Conservation (phyloP, 2,113 vertebrate species). For the Turdus rufiventris region DNA sequence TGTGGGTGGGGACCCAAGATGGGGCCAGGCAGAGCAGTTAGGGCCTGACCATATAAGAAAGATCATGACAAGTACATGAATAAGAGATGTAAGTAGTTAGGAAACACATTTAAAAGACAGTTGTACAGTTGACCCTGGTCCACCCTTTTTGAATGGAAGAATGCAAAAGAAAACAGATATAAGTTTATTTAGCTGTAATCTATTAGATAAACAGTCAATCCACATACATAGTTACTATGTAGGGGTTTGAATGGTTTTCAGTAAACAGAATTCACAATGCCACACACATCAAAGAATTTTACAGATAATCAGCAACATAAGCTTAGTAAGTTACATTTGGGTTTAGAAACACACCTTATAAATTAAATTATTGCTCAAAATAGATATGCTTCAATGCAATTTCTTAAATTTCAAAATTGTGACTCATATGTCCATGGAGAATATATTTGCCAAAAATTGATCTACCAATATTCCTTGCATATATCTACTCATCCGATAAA, state of each 20-base stretch:
- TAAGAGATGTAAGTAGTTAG: neutral
- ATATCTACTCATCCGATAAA: neutral
- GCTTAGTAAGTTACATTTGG: neutral
- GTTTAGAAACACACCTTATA: neutral
- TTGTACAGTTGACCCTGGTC: neutral
- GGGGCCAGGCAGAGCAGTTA: neutral
- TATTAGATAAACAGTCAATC: neutral
- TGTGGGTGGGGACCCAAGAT: accelerated
- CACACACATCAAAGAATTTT: neutral
- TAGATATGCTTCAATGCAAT: neutral
- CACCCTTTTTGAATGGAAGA: neutral
- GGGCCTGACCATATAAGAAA: accelerated
- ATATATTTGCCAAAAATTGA: slow-evolving; percentile 22
- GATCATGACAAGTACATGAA: neutral
- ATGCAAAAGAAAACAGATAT: neutral
- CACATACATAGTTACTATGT: neutral
- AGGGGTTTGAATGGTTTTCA: neutral
- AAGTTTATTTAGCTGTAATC: neutral
- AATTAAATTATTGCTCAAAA: neutral
- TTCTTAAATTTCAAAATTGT: neutral
- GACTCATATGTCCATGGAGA: neutral
- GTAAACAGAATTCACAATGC: neutral
- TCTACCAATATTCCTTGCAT: neutral
- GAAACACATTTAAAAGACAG: neutral
- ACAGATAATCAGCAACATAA: neutral